Base-by-base conservation (phyloP, 2,797 vertebrate genomes). In the Cyclura pinguis region DNA sequence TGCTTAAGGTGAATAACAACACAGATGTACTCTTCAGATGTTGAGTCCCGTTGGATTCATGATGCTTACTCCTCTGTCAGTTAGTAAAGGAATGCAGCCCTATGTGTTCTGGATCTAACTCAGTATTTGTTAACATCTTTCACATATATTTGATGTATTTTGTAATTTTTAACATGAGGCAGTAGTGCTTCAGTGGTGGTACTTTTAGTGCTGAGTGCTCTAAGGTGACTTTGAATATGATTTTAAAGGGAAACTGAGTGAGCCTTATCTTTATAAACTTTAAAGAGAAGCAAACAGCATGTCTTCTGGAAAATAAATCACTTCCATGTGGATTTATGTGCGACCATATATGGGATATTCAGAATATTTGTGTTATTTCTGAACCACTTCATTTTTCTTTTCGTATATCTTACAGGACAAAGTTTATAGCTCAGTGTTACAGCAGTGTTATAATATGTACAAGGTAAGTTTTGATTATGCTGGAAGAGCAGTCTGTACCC, bases 401-500 rank as follows among this genome's bases (percentile, higher is more conserved):
- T 29, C 87, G 69, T 20, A 80, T 92, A 2, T 93, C 52, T 91
- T 96, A 9, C 86, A 99, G 99, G 99, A 99, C 96, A 99, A 99
- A 27, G 99, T 99, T 35, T 99, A 99, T 73, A 98, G 98, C 14
- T 98, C 99, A 0, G 99, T 99, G 64, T 97, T 99, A 27, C 98
- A 98, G 89, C 98, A 99, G 91, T 99, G 99, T 97, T 99, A 99
- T 97, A 98, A 98, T 94, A 99, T 99, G 99, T 99, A 99, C 97
- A 99, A 99, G 98, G 99, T 99, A 42, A 18, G 59, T 69, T 8
- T 84, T 93, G 20, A 35, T 52, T 72, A 57, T 27, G 52, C 55
- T 64, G 78, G 88, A 80, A 74, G 42, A 42, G 64, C 73, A 87
- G 22, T 20, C n/a, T 90, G 12, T 0, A 35, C 29, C 67, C 18